Percentiles rank a stretch among this genome's conserved stretches.
Conservation (phyloP, 2,113 vertebrate species). For the Microcebus lehilahytsara region DNA sequence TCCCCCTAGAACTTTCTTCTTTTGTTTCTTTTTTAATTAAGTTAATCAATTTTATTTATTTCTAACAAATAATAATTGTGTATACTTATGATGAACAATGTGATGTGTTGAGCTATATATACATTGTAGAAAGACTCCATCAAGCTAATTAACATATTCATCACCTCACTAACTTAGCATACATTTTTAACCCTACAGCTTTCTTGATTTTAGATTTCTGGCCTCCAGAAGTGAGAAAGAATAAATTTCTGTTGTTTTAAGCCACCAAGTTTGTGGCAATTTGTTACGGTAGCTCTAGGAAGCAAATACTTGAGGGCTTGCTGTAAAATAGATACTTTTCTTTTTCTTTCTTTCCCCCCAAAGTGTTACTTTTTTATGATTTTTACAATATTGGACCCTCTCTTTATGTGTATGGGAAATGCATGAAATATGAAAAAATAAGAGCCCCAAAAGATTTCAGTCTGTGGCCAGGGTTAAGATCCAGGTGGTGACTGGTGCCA, state of each 20-base stretch:
- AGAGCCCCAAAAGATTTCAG: background rate
- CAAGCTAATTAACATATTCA: background rate
- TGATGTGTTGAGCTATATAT: background rate
- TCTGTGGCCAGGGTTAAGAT: background rate
- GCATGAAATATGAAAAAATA: background rate
- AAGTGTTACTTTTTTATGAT: background rate
- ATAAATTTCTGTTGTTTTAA: background rate
- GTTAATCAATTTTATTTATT: background rate
- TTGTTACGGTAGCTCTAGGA: background rate
- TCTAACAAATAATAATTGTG: background rate
- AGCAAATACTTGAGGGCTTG: background rate
- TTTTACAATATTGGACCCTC: background rate
- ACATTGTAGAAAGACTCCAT: background rate
- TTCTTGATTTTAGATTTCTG: constrained; percentile 25
- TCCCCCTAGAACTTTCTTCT: background rate
- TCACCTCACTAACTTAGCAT: background rate
- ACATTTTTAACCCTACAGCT: background rate
- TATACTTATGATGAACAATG: background rate
- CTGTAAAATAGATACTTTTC: constrained; percentile 29
- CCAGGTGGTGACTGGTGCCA: background rate
- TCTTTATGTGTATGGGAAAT: constrained; percentile 11
- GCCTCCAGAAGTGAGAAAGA: background rate
- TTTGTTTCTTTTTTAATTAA: background rate
- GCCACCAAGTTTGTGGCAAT: background rate
- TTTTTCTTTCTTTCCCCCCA: background rate